A percentile compares a stretch with the other conserved stretches of the same genome.
Evolutionary conservation across 2,888 invertebrate genomes (phyloP).

Genomic region (Drosophila prostipennis): DNA sequence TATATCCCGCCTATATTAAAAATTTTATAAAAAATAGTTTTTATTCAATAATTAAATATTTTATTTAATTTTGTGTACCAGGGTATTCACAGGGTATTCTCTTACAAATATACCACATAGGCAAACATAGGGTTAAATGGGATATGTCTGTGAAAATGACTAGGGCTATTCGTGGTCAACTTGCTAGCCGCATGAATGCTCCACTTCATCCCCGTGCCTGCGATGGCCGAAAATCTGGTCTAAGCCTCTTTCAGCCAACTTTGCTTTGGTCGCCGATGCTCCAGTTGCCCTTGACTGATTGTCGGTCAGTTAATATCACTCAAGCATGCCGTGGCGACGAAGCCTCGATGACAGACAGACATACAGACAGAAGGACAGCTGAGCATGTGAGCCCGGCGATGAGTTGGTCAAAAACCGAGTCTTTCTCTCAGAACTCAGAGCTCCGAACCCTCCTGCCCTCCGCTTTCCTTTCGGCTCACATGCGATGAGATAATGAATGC

Average conservation of each 20-base stretch:
- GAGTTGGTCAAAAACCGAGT: conserved; percentile 64
- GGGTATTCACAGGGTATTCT: no score
- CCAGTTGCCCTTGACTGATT: conserved; percentile 71
- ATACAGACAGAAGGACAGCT: conserved; percentile 1
- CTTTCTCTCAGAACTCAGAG: conserved; percentile 13
- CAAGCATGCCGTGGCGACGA: conserved; percentile 61
- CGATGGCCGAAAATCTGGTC: conserved; percentile 61
- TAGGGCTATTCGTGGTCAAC: conserved; percentile 41
- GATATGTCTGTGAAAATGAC: conserved; percentile 63
- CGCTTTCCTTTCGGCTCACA: conserved; percentile 31
- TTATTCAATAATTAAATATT: no score
- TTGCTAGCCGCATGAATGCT: conserved; percentile 42
- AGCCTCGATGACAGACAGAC: conserved; percentile 50
- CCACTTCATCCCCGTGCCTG: conserved; percentile 2
- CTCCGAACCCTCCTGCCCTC: conserved; percentile 1
- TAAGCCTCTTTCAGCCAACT: conserved; percentile 55
- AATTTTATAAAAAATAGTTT: no score
- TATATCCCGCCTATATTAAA: no score
- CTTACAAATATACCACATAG: background rate
- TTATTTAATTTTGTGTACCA: no score
- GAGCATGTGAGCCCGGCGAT: conserved; percentile 66
- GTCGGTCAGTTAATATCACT: conserved; percentile 80
- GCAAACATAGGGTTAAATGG: conserved; percentile 28
- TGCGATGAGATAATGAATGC: conserved; percentile 78
- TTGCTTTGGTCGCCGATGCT: conserved; percentile 25